Base-by-base conservation (phyloP, 1,140 invertebrate genomes). In the Aphelinus atriplicis region DNA sequence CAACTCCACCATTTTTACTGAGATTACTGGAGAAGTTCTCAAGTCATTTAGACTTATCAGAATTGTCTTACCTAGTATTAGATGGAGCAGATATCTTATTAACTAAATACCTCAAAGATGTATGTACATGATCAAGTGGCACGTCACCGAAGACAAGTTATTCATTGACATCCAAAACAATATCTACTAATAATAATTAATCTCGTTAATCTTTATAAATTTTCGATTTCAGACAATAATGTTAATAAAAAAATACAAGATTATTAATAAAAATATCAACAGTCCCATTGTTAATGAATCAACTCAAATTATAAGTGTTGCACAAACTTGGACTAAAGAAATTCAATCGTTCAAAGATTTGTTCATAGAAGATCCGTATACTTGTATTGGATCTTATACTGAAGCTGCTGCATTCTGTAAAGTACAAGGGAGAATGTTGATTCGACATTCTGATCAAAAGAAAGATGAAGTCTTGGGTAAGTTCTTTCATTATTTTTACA, bases 351-450 rank as follows among this genome's bases (percentile, higher is more conserved):
- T 87, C 55, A 73, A 80, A 6, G 56, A 76, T 1, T 47, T 67
- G 7, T 79, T 79, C 51, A 78, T 86, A 55, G 48, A 78, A 43
- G 75, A 83, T 78, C 83, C 85, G 2, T 85, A 81, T 26, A 81
- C 86, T 65, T 88, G 84, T 65, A 86, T 89, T 60, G 80, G 84
- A 56, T 88, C 86, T 45, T 87, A 82, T 65, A 76, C 85, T 47
- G 87, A 88, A 84, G 87, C 87, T 65, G 82, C 83, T 60, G 80
- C 80, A 62, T 83, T 78, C 61, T 75, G 76, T 46, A 78, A 82
- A 10, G 84, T 81, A n/a, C 81, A 82, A 66, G 80, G 81, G 6
- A 78, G 78, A 51, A 45, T 84, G 42, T 75, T 80, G 3, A 66
- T 84, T 46, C 47, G 79, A 3, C 56, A 69, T 7, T 81, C 79